These are phyloP conservation scores for Theretra japonica DNA, from an alignment of 2,888 invertebrate genomes.

Conservation along the genomic window DNA sequence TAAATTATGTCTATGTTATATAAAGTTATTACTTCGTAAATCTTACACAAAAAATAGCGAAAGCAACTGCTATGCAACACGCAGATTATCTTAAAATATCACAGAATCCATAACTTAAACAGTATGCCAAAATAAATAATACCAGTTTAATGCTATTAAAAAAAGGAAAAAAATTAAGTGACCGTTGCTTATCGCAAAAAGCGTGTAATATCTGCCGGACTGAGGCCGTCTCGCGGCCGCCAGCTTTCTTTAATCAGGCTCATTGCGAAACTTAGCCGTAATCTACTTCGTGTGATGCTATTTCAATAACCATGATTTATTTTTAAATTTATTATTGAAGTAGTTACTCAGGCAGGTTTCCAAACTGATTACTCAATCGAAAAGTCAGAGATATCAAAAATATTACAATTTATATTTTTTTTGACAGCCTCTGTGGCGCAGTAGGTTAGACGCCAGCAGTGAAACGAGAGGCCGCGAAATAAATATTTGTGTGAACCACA, in stretches of 20 bases:
- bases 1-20: too few relatives aligned
- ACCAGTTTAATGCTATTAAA: conserved; percentile 33
- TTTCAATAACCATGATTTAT: neutral
- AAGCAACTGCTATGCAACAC: neutral
- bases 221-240: conserved; percentile 46
- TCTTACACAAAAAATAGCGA: neutral
- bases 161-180: conserved; percentile 30
- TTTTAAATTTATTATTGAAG: too few relatives aligned
- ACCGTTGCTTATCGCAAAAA: conserved; percentile 39
- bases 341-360: too few relatives aligned
- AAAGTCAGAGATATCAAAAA: too few relatives aligned
- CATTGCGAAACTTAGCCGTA: conserved; percentile 45
- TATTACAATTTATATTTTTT: too few relatives aligned
- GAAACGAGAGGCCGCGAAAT: too few relatives aligned
- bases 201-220: conserved; percentile 42
- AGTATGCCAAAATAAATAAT: conserved; percentile 17
- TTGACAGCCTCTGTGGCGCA: too few relatives aligned
- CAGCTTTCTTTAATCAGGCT: conserved; percentile 41
- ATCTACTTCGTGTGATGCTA: conserved; percentile 30
- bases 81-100: neutral
- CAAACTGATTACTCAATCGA: too few relatives aligned
- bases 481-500: too few relatives aligned
- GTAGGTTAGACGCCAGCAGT: too few relatives aligned
- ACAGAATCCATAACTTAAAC: neutral
- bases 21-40: too few relatives aligned